These are phyloP conservation scores for Flexamia atlantica DNA, from an alignment of 2,888 invertebrate species.

Conservation along the genomic window DNA sequence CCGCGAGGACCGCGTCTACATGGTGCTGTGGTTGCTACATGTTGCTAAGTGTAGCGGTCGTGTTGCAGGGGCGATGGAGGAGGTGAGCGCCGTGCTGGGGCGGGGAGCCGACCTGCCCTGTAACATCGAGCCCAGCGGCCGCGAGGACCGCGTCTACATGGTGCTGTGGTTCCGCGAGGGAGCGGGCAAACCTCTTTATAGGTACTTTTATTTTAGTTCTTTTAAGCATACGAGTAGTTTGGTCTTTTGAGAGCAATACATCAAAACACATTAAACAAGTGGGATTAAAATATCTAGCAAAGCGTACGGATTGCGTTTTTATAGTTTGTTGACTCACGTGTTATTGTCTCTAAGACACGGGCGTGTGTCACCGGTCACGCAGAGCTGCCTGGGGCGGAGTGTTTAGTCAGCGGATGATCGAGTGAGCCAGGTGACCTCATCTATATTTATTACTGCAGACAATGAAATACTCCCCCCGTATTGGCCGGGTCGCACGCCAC, in stretches of 20 bases:
- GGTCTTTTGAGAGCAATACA: no score
- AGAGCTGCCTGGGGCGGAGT: not conserved
- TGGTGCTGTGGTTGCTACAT: no score
- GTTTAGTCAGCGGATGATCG: constrained; percentile 42
- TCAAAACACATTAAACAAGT: no score
- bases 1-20: no score
- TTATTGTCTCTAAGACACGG: no score
- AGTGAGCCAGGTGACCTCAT: constrained; percentile 33
- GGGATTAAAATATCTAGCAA: no score
- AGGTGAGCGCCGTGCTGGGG: constrained; percentile 91
- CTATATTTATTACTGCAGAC: constrained; percentile 45
- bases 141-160: constrained; percentile 93
- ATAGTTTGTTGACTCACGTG: no score
- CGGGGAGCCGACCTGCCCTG: constrained; percentile 91
- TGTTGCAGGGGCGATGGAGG: constrained; percentile 80
- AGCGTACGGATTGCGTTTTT: no score
- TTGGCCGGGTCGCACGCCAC: constrained; percentile 23
- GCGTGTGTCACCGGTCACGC: not conserved
- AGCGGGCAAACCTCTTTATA: constrained; percentile 93
- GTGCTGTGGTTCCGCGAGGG: constrained; percentile 94
- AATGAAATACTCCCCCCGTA: constrained; percentile 37
- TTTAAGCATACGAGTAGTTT: no score
- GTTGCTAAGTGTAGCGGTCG: not conserved
- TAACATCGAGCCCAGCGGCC: constrained; percentile 90
- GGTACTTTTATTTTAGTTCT: constrained; percentile 78